phyloP scores from a whole-genome alignment of 2,113 vertebrate species.

The Ceyx melanurus region DNA sequence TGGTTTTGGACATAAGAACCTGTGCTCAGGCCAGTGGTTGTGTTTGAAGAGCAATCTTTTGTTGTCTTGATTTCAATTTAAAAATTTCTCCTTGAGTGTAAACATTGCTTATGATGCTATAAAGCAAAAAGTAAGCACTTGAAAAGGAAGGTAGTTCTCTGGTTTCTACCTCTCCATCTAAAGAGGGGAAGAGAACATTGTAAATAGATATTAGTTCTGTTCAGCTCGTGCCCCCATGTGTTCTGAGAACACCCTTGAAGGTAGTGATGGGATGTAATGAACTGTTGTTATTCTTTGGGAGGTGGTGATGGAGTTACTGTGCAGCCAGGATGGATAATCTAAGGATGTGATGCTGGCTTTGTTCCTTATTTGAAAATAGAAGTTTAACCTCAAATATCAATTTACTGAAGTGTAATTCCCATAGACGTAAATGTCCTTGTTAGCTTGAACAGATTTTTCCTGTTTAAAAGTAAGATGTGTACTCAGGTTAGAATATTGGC shows the following conservation, averaged over 20 bases:
- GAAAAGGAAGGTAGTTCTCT: background rate
- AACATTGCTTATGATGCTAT: conserved; percentile 10
- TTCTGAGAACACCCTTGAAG: background rate
- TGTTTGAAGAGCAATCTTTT: background rate
- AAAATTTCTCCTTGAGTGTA: conserved; percentile 28
- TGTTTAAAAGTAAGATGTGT: background rate
- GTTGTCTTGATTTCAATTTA: background rate
- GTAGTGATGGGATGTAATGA: background rate
- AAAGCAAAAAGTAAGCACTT: conserved; percentile 8
- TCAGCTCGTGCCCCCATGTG: background rate
- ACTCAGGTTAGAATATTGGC: background rate
- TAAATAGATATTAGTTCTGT: background rate
- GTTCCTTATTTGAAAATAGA: background rate
- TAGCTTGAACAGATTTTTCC: background rate
- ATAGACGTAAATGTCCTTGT: background rate
- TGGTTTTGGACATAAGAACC: background rate
- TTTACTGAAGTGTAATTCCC: background rate
- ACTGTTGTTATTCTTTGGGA: background rate
- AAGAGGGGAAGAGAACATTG: background rate
- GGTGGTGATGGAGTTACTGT: background rate
- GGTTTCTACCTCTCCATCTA: background rate
- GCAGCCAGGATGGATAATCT: background rate
- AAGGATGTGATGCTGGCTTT: background rate
- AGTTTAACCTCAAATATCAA: background rate
- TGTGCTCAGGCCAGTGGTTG: background rate